Evolutionary conservation across 2,113 vertebrate genomes (phyloP).

Genomic region (human): DNA sequence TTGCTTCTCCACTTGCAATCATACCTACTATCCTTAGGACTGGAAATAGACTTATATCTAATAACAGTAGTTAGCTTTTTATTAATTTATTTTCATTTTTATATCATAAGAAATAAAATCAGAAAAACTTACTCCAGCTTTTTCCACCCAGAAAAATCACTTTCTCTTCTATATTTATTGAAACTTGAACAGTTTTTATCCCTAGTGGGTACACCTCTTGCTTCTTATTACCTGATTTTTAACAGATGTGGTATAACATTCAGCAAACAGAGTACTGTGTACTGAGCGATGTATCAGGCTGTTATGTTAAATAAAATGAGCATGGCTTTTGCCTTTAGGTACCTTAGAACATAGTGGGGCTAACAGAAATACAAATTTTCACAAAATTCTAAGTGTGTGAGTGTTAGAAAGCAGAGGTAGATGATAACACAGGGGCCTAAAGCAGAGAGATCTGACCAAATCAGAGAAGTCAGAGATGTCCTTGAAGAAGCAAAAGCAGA

Average conservation of each 20-base stretch:
- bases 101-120: conserved; percentile 21
- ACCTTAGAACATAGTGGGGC: background rate
- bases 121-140: background rate
- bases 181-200: conserved; percentile 9
- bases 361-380: background rate
- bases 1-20: background rate
- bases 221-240: background rate
- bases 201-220: background rate
- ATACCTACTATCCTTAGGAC: background rate
- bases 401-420: background rate
- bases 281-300: background rate
- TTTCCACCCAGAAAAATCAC: background rate
- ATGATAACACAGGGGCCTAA: background rate
- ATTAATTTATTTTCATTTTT: conserved; percentile 47
- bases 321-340: background rate
- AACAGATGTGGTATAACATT: background rate
- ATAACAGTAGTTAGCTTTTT: background rate
- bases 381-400: background rate
- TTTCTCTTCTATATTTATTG: background rate
- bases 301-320: background rate
- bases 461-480: background rate
- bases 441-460: background rate
- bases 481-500: background rate
- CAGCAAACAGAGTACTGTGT: background rate
- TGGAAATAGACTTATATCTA: background rate